A percentile compares a stretch with the other conserved stretches of the same genome.
Evolutionary conservation across 1,140 invertebrate genomes (phyloP).

Genomic region (Drosophila eugracilis): DNA sequence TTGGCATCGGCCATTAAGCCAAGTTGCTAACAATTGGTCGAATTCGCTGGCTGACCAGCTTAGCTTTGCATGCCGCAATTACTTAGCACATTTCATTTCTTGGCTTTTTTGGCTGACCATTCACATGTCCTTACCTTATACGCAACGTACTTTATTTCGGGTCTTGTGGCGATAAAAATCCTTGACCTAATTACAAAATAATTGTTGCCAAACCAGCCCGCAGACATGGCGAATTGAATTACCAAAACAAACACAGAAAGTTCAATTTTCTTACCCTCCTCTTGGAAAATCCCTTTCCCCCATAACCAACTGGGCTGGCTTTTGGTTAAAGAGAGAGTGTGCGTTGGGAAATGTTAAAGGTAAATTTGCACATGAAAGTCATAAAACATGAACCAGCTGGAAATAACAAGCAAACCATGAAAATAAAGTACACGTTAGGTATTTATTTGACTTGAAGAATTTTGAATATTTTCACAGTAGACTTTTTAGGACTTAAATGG

Average conservation of each 20-base stretch:
- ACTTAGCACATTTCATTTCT: slow-evolving; percentile 60
- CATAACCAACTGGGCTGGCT: neutral
- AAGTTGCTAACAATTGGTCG: slow-evolving; percentile 34
- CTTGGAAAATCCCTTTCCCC: neutral
- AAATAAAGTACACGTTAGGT: neutral
- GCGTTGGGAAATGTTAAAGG: slow-evolving; percentile 30
- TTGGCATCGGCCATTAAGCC: slow-evolving; percentile 28
- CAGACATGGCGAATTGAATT: slow-evolving; percentile 71
- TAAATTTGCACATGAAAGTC: slow-evolving; percentile 21
- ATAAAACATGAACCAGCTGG: slow-evolving; percentile 20
- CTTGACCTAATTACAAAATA: slow-evolving; percentile 82
- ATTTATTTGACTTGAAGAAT: neutral
- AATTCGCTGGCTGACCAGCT: slow-evolving; percentile 48
- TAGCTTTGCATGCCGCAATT: slow-evolving; percentile 75
- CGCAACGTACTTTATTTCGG: slow-evolving; percentile 16
- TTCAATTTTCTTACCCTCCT: slow-evolving; percentile 23
- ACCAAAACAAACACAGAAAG: slow-evolving; percentile 77
- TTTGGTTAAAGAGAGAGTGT: slow-evolving; percentile 14
- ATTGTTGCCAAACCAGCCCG: slow-evolving; percentile 69
- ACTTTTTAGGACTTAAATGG: neutral
- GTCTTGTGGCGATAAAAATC: slow-evolving; percentile 65
- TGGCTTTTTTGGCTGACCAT: slow-evolving; percentile 25
- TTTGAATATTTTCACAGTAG: neutral
- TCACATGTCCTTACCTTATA: slow-evolving; percentile 38
- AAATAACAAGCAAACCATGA: slow-evolving; percentile 7